These are phyloP conservation scores for Pelosia muscerda DNA, from an alignment of 2,888 invertebrate genomes.

Conservation along the genomic window DNA sequence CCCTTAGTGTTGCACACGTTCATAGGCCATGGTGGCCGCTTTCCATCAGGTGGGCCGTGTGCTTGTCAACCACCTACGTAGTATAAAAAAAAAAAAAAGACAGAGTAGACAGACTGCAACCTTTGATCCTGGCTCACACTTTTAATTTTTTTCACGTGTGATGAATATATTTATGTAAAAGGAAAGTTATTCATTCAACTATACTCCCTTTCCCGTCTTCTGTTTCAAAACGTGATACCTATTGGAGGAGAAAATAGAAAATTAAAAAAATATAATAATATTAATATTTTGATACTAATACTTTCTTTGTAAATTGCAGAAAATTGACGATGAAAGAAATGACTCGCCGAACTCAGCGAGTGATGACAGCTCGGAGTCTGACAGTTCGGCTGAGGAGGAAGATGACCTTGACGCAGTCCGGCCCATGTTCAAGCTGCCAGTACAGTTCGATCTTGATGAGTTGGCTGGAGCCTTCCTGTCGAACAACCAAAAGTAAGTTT, in stretches of 20 bases:
- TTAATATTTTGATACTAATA: not conserved
- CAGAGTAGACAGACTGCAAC: no score
- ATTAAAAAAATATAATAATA: no score
- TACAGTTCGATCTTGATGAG: conserved; percentile 94
- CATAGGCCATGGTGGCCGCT: no score
- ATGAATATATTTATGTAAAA: not conserved
- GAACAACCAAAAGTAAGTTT: conserved; percentile 88
- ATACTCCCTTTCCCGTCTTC: no score
- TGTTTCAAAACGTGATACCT: no score
- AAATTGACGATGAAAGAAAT: conserved; percentile 77
- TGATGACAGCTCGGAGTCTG: conserved; percentile 85
- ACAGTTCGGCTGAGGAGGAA: conserved; percentile 87
- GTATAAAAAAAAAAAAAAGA: no score
- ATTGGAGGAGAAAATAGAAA: no score
- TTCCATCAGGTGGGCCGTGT: no score
- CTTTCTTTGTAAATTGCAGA: conserved; percentile 63
- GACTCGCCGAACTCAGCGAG: conserved; percentile 71
- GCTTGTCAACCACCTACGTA: no score
- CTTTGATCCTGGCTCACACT: not conserved
- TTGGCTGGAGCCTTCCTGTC: conserved; percentile 91
- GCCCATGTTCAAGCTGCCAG: conserved; percentile 90
- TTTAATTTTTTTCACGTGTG: not conserved
- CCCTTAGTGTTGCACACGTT: no score
- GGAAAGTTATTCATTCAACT: not conserved
- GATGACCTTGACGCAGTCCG: conserved; percentile 86